phyloP scores from a whole-genome alignment of 2,797 vertebrate genomes.

The Pristis pectinata region DNA sequence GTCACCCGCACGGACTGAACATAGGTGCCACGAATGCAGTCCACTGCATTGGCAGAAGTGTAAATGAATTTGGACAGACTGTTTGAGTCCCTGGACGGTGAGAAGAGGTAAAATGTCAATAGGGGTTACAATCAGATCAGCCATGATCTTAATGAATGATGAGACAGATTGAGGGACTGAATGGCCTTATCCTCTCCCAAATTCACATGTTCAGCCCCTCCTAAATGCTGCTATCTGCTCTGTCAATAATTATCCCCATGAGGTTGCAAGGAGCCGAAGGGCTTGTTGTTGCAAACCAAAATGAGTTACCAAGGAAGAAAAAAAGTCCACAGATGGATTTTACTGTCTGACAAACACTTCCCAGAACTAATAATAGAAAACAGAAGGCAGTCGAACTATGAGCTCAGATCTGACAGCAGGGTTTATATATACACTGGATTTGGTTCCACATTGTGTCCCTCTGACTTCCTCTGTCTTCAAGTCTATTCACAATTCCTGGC shows the following conservation, averaged over 20 bases:
- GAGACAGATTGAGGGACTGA: too few relatives aligned
- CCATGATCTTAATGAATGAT: too few relatives aligned
- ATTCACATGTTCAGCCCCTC: too few relatives aligned
- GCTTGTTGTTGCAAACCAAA: neutral
- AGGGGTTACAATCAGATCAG: too few relatives aligned
- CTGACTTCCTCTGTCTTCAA: neutral
- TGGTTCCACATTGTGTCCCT: slow-evolving; percentile 5
- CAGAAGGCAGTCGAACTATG: slow-evolving; percentile 22
- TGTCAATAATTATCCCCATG: neutral
- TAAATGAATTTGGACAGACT: too few relatives aligned
- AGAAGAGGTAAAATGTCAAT: too few relatives aligned
- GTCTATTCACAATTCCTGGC: slow-evolving; percentile 24
- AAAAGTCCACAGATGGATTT: slow-evolving; percentile 31
- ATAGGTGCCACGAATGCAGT: too few relatives aligned
- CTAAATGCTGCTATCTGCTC: too few relatives aligned
- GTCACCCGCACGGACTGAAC: too few relatives aligned
- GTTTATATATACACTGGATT: slow-evolving; percentile 5
- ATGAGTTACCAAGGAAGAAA: neutral
- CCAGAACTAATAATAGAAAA: slow-evolving; percentile 37
- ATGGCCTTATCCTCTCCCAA: neutral
- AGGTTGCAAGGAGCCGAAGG: neutral
- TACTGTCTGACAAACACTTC: slow-evolving; percentile 10
- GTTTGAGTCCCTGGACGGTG: too few relatives aligned
- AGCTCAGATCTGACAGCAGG: slow-evolving; percentile 7
- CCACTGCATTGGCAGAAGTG: too few relatives aligned